Percentiles rank a stretch among this genome's conserved stretches.
Evolutionary conservation across 2,888 invertebrate species (phyloP).

Genomic region (Amphipyra tragopoginis): DNA sequence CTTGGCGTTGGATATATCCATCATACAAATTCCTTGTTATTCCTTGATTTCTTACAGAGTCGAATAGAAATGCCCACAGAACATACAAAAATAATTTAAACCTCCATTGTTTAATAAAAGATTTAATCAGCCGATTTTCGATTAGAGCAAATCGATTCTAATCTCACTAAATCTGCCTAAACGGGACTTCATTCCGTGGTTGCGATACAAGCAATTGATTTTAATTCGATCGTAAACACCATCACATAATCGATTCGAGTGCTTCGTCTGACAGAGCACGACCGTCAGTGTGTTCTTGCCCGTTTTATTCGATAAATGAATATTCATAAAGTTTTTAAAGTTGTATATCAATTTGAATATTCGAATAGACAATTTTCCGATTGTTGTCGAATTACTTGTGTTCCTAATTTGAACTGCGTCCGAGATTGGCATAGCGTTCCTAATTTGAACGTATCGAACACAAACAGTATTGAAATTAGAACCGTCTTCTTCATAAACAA

Average conservation of each 20-base stretch:
- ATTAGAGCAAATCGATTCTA: slow-evolving; percentile 65
- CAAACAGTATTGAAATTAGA: background rate
- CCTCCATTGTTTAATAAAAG: slow-evolving; percentile 41
- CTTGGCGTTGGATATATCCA: too few relatives aligned
- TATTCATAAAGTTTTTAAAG: slow-evolving; percentile 61
- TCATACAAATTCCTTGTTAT: too few relatives aligned
- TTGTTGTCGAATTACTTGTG: slow-evolving; percentile 13
- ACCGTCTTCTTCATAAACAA: background rate
- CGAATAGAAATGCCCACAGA: too few relatives aligned
- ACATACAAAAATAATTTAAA: background rate
- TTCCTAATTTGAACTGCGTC: slow-evolving; percentile 24
- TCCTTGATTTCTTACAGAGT: too few relatives aligned
- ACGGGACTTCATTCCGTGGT: slow-evolving; percentile 62
- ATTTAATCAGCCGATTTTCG: slow-evolving; percentile 48
- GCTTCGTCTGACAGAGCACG: slow-evolving; percentile 66
- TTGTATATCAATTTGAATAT: slow-evolving; percentile 46
- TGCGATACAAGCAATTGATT: slow-evolving; percentile 79
- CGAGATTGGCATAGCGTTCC: background rate
- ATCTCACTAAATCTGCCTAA: slow-evolving; percentile 67
- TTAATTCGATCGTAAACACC: slow-evolving; percentile 85
- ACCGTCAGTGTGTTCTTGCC: slow-evolving; percentile 49
- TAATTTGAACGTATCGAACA: background rate
- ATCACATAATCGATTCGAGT: slow-evolving; percentile 78
- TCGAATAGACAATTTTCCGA: slow-evolving; percentile 39
- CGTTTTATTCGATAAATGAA: slow-evolving; percentile 61